Evolutionary conservation across 2,113 vertebrate genomes (phyloP).

Genomic region (Falco punctatus): DNA sequence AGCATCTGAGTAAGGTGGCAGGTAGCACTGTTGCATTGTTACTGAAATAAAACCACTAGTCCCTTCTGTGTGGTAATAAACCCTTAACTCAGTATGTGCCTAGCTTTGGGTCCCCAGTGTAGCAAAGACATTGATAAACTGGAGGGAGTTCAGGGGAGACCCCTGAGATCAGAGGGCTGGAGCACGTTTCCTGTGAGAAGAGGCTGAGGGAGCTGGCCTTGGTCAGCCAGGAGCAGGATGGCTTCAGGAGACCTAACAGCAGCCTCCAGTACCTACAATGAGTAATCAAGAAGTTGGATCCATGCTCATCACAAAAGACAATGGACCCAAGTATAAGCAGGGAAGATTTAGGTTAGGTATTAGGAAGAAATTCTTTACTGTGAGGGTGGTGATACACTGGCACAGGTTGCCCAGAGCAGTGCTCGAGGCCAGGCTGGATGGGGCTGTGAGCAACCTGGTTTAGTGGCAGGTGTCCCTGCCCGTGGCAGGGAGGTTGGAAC

Average conservation of each 20-base stretch:
- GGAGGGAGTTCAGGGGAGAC: not conserved
- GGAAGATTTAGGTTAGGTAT: no score
- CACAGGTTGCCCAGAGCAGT: no score
- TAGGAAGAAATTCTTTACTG: no score
- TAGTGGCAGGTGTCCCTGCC: no score
- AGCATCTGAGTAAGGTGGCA: not conserved
- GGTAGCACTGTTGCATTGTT: not conserved
- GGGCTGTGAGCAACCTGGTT: no score
- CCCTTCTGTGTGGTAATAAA: not conserved
- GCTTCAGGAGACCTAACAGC: not conserved
- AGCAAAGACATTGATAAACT: not conserved
- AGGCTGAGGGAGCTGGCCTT: not conserved
- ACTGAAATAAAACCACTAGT: not conserved
- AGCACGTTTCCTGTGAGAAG: not conserved
- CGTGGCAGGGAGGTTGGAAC: no score
- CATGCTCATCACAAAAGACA: not conserved
- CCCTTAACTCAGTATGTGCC: not conserved
- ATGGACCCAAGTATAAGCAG: rapidly evolving
- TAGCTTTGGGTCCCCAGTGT: not conserved
- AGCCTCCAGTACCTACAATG: rapidly evolving
- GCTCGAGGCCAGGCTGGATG: no score
- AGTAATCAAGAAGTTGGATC: not conserved
- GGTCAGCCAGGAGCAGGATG: not conserved
- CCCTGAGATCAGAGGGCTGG: rapidly evolving
- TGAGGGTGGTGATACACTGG: no score